Evolutionary conservation across 2,888 invertebrate species (phyloP), one percentile per base, ranked within the genome.

Genomic region (Geotrupes spiniger): DNA sequence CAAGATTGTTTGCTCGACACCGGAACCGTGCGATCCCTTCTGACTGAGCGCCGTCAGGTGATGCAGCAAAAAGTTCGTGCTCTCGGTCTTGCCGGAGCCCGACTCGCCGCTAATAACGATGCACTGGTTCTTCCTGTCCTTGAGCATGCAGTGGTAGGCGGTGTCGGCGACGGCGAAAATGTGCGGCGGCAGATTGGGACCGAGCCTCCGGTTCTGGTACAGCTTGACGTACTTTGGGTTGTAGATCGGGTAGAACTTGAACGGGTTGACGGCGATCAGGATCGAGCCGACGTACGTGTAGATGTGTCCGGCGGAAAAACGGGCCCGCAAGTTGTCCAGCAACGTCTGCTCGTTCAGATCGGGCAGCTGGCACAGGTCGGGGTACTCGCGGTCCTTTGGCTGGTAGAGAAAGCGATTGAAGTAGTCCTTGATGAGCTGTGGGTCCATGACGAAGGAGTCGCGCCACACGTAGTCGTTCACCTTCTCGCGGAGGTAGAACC

Each of bases 281-380:
- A 97, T 96, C 45, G 92, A 92, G 43, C 95, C 95, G 58, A 95
- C 94, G 66, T 95, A 95, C 6, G 96, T 96, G 75, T 96, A 96
- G 64, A 96, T 96, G 73, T 94, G 92, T 38, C 93, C 92, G 61
- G 89, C 89, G 48, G 84, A 84, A 76, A 96, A 96, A 63, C 94
- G 80, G 56, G 89, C 87, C 61, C 87, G 79, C 56, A 97, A 79
- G 78, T 96, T 96, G 67, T 93, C 93, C 60, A 96, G 75, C 42
- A 96, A 76, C 1, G 95, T 94, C 72, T 89, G 87, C 74, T 96
- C 96, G 68, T 95, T 96, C 55, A 97, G 80, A 75, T 95, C 94
- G 9, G 95, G 95, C 66, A 96, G 77, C 75, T 94, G 94, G 73
- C 96, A 96, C 61, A 97, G 78, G 74, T 97, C 96, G 4, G 95